Base-by-base conservation (phyloP, 1,140 invertebrate genomes). In the Musca vetustissima region DNA sequence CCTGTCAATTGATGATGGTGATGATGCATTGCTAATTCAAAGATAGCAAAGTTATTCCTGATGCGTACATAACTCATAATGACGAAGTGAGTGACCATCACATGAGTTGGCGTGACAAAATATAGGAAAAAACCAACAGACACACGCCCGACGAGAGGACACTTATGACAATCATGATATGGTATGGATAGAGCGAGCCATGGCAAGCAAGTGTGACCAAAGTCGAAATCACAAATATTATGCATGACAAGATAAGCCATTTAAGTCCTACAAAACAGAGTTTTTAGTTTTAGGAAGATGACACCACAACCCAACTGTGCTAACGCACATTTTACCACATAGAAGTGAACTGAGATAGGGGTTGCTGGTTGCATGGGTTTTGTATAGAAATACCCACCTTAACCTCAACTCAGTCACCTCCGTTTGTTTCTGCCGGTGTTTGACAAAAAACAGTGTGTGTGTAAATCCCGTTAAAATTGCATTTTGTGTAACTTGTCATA, bases 401-500 rank as follows among this genome's bases (percentile, higher is more conserved):
- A 52, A 19, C 49, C 49, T 52, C 49, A 19, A 43, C 49, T 52
- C 49, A 15, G 11, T 22, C 49, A 52, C 49, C 55, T 59, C n/a
- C 3, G 1, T 24, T 55, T 49, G 9, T 15, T 49, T 49, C 1
- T 49, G 13, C 3, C 11, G 11, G 36, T 43, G 36, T 59, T 59
- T 25, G 21, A 53, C 22, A 28, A 57, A 28, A 28, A 59, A 59
- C n/a, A 13, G n/a, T n/a, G n/a, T n/a, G n/a, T 14, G 55, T 59
- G 55, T 59, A 59, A 59, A 59, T 59, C 55, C 55, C 55, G 55
- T 59, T 59, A 59, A 59, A 59, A 59, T 59, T 59, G 15, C 55
- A 59, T 59, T 59, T 59, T 32, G 55, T 59, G 25, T 59, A 59
- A 59, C 55, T 59, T 59, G 55, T 59, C 55, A 59, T 59, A 59